Evolutionary conservation across 1,140 invertebrate genomes (phyloP), one percentile per base, ranked within the genome.

Genomic region (Zaprionus ornatus): DNA sequence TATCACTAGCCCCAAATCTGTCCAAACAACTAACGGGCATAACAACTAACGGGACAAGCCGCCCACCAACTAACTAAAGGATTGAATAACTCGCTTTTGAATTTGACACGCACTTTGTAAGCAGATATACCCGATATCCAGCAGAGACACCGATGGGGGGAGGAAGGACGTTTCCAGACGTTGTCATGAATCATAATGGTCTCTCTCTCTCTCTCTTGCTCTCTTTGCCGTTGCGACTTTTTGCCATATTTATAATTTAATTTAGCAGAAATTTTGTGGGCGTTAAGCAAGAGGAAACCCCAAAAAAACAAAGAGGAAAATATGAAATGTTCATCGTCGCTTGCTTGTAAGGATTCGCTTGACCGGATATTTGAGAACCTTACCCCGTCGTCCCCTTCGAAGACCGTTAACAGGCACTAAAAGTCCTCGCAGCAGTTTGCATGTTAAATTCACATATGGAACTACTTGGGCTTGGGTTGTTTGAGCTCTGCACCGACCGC

Each of bases 251-350:
- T 90, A 87, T 91, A 86, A 91, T 87, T 90, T 91, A 90, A 91
- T 90, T 90, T 83, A 90, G 80, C 87, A 87, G 87, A 87, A 90
- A 91, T 91, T 90, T 90, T 90, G 86, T 76, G 82, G 83, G 80
- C 75, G 84, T 84, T 82, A 45, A 70, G 77, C 80, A 61, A 82
- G 76, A 76, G 71, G 73, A 83, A 83, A 77, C 70, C 80, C 59
- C 68, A 77, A 82, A 78, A 55, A 52, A 17, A 40, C 12, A 54
- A 63, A 70, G 35, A 40, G 35, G 52, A 54, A 67, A 52, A 64
- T 75, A 80, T 74, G 74, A 78, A 80, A 69, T 68, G 73, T 70
- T 54, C 40, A 17, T 7, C 40, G 52, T 69, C 60, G 65, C 63
- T 45, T 55, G 62, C 54, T 79, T 76, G 62, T 90, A 88, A 82